Evolutionary conservation across 2,888 invertebrate genomes (phyloP), one percentile per base, ranked within the genome.

Genomic region (Leistus spinibarbis): DNA sequence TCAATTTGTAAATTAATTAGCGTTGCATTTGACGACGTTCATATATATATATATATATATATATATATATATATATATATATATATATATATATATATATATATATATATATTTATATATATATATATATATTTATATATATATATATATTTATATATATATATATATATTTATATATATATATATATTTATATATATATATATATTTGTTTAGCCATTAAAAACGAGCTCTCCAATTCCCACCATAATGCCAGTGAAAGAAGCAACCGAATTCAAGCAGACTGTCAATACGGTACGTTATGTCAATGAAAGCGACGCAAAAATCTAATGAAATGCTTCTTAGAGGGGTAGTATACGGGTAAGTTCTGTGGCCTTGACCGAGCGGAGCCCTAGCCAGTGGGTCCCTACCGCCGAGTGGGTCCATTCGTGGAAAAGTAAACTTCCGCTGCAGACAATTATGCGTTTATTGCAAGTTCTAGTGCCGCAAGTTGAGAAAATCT

Each of bases 401-500:
- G 89, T 91, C n/a, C 94, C 98, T n/a, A 93, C 94, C 2, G 92
- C 95, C 19, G 97, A 97, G 83, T 99, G 99, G 99, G 98, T 97
- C 76, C 89, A 92, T 80, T 92, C 95, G 1, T 99, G 99, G 99
- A 97, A 99, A 83, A 92, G 93, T 78, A 98, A 99, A 86, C 88
- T 99, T 79, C 99, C 99, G 4, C 88, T 99, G 80, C 99, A 99
- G 89, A 99, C 99, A 71, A 99, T 99, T 81, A 99, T 99, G 99
- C 88, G 99, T 80, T 90, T 99, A 82, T 87, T 99, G 79, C 99
- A 99, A 88, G 99, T 99, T 27, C 89, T 99, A 3, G 99, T 99
- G 79, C 99, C 99, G 70, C 99, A 99, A 88, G 99, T 99, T 20
- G 99, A 99, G 88, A 99, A 99, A 88, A 99, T 99, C 81, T 99